Conservation (phyloP, 2,113 vertebrate genomes). For the Lipophrys pholis region DNA sequence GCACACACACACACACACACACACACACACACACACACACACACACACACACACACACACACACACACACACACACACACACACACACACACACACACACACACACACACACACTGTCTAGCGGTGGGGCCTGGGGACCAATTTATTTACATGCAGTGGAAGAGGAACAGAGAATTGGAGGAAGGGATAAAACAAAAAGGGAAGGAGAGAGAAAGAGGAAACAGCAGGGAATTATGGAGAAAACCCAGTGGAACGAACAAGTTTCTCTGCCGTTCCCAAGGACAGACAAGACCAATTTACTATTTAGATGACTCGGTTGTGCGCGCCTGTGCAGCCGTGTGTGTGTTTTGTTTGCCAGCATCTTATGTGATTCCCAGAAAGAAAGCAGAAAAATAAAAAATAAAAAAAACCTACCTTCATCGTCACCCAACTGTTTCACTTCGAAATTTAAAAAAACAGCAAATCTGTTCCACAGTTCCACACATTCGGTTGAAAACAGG, state of each 20-base stretch:
- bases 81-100: constrained; percentile 20
- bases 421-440: constrained; percentile 27
- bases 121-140: constrained; percentile 75
- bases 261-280: constrained; percentile 57
- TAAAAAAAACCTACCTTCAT: constrained; percentile 22
- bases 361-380: constrained; percentile 39
- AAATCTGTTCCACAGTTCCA: too few relatives aligned
- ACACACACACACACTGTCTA: constrained; percentile 29
- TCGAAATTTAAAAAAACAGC: constrained; percentile 12
- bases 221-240: constrained; percentile 67
- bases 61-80: constrained; percentile 18
- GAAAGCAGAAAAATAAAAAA: neutral
- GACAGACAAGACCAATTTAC: constrained; percentile 67
- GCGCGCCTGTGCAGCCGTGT: constrained; percentile 34
- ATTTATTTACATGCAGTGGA: constrained; percentile 84
- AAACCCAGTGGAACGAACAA: constrained; percentile 60
- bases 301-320: constrained; percentile 43
- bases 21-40: constrained; percentile 14
- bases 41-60: constrained; percentile 14
- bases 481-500: too few relatives aligned
- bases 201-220: constrained; percentile 50
- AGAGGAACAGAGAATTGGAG: constrained; percentile 62
- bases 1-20: constrained; percentile 11
- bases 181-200: constrained; percentile 64
- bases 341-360: constrained; percentile 26